Conservation (phyloP, 2,888 invertebrate genomes). For the Apotomis capreana region DNA sequence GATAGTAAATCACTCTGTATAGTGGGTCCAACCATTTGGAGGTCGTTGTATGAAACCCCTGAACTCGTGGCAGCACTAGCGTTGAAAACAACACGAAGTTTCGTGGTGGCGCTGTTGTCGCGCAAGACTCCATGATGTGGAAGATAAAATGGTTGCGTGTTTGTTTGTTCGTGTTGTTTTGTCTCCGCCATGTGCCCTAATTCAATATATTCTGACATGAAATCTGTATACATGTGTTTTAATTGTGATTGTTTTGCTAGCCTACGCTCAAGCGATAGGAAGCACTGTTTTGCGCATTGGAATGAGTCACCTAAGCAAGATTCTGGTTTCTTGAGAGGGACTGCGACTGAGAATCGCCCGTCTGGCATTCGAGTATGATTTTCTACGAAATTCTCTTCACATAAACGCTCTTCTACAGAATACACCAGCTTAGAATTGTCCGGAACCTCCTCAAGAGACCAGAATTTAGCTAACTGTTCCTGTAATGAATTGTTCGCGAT, state of each 20-base stretch:
- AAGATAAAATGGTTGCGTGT: background rate
- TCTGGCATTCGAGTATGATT: conserved; percentile 19
- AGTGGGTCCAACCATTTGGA: conserved; percentile 33
- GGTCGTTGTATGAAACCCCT: conserved; percentile 25
- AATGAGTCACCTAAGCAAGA: conserved; percentile 22
- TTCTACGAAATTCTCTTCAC: too few species aligned
- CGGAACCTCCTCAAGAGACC: too few species aligned
- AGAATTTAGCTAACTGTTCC: too few species aligned
- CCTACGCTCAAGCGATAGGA: conserved; percentile 6
- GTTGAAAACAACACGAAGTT: conserved; percentile 15
- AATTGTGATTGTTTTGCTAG: conserved; percentile 10
- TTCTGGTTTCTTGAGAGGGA: conserved; percentile 34
- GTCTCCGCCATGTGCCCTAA: conserved; percentile 26
- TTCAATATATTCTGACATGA: conserved; percentile 24
- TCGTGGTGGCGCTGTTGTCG: conserved; percentile 10
- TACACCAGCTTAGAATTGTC: too few species aligned
- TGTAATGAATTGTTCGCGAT: too few species aligned
- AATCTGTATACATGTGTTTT: conserved; percentile 29
- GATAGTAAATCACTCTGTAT: too few species aligned
- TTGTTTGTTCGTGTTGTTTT: background rate
- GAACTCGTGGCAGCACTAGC: conserved; percentile 23
- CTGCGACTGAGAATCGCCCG: conserved; percentile 29
- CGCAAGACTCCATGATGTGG: conserved; percentile 12
- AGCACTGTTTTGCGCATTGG: conserved; percentile 15
- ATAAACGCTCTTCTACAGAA: too few species aligned